Evolutionary conservation across 2,797 vertebrate genomes (phyloP).

Genomic region (Anableps anableps): DNA sequence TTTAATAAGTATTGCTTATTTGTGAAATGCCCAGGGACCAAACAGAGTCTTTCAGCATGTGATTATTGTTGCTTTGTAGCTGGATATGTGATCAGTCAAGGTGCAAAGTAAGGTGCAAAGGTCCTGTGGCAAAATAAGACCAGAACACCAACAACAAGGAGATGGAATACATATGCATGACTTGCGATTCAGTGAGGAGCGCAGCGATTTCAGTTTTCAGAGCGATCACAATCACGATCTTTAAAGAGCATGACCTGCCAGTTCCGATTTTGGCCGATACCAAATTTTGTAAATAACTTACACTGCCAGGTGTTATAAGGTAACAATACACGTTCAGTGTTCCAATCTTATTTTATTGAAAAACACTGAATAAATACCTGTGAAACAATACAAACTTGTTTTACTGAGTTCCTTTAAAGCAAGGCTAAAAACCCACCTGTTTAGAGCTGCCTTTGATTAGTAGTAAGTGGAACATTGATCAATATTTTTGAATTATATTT

Average conservation of each 20-base stretch:
- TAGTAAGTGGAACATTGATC: no score
- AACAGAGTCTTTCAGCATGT: not conserved
- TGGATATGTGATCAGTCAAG: not conserved
- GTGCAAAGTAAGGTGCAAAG: no score
- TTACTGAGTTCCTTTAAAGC: no score
- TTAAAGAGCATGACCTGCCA: not conserved
- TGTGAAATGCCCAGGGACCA: conserved; percentile 13
- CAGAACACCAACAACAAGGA: not conserved
- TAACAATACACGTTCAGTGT: not conserved
- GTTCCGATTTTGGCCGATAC: not conserved
- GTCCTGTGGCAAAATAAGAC: no score
- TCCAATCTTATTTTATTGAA: not conserved
- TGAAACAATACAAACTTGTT: not conserved
- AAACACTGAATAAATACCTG: not conserved
- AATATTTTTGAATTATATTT: no score
- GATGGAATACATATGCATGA: not conserved
- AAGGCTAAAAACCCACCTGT: no score
- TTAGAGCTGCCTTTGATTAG: no score
- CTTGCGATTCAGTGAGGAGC: no score
- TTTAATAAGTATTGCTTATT: conserved; percentile 16
- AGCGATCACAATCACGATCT: not conserved
- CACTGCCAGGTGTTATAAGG: no score
- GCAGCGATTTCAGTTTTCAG: no score
- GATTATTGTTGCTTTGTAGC: conserved; percentile 6
- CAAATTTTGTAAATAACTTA: no score